These are phyloP conservation scores for Chloroclystis v-ata DNA, from an alignment of 2,888 invertebrate species.

Conservation along the genomic window DNA sequence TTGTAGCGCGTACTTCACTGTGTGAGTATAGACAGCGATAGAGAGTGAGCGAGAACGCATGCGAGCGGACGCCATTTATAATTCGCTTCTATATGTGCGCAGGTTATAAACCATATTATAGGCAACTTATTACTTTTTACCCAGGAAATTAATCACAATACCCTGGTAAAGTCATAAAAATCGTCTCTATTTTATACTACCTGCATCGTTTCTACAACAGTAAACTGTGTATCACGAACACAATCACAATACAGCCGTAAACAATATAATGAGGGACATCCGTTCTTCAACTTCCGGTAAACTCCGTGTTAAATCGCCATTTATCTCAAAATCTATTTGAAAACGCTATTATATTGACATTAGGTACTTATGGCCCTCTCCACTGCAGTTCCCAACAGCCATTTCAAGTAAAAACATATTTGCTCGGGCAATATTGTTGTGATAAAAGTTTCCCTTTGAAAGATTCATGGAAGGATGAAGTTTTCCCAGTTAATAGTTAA, in stretches of 20 bases:
- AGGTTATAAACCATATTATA: too few species aligned
- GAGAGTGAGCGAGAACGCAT: too few species aligned
- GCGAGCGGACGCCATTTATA: too few species aligned
- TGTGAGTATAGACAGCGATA: too few species aligned
- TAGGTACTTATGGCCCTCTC: background rate
- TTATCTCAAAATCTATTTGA: background rate
- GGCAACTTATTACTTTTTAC: too few species aligned
- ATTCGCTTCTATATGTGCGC: too few species aligned
- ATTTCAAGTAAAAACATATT: background rate
- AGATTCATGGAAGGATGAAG: background rate
- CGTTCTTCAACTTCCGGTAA: background rate
- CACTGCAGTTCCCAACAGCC: background rate
- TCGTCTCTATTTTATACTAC: too few species aligned
- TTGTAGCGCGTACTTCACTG: too few species aligned
- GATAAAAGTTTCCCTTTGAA: background rate
- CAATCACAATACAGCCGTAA: background rate
- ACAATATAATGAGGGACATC: background rate
- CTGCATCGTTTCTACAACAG: background rate
- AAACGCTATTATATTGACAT: background rate
- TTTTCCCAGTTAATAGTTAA: background rate
- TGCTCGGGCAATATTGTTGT: background rate
- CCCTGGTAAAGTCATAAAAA: too few species aligned
- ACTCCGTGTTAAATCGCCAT: background rate
- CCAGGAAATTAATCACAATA: too few species aligned
- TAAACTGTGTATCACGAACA: background rate